Evolutionary conservation across 2,113 vertebrate species (phyloP).

Genomic region (Glaucidium brasilianum): DNA sequence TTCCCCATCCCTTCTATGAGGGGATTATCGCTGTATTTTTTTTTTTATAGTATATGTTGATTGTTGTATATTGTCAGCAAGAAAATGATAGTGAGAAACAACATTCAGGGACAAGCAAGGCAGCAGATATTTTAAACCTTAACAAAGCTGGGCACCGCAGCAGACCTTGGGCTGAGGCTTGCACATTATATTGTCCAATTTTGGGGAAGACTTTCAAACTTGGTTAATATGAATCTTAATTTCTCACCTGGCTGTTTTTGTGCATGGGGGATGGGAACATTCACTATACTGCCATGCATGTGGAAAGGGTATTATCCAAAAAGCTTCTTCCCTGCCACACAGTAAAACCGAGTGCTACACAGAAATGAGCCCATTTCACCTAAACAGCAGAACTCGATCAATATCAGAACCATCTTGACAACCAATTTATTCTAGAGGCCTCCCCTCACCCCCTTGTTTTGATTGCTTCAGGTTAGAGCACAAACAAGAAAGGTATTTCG

Average conservation of each 20-base stretch:
- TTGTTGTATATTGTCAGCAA: not conserved
- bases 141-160: not conserved
- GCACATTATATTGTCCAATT: not conserved
- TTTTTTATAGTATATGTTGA: not conserved
- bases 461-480: constrained; percentile 55
- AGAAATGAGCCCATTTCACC: constrained; percentile 55
- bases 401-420: constrained; percentile 56
- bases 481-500: constrained; percentile 41
- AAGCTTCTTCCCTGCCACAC: not conserved
- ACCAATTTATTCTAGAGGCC: constrained; percentile 38
- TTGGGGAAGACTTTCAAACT: not conserved
- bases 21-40: not conserved
- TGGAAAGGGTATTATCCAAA: constrained; percentile 25
- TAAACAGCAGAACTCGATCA: constrained; percentile 58
- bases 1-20: not conserved
- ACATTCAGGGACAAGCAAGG: not conserved
- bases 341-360: not conserved
- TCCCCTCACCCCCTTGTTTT: not conserved
- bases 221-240: not conserved
- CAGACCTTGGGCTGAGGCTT: not conserved
- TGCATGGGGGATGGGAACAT: not conserved
- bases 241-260: not conserved
- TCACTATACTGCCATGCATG: not conserved
- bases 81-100: not conserved
- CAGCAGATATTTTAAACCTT: not conserved